phyloP scores from a whole-genome alignment of 2,888 invertebrate species.

The Ashinkailepas kermadecensis region DNA sequence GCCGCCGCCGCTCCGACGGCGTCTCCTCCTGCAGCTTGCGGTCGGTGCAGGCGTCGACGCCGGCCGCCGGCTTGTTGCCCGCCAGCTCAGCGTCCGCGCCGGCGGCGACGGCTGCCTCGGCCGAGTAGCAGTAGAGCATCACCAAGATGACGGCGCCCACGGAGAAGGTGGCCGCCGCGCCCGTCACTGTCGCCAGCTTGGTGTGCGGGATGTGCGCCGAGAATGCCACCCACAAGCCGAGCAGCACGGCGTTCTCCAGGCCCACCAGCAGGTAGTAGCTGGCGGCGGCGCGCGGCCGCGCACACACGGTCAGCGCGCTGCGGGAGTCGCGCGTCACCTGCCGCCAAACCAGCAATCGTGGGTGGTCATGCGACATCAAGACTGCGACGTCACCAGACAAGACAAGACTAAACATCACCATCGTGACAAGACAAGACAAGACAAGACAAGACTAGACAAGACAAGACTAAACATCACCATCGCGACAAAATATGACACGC shows the following conservation, averaged over 20 bases:
- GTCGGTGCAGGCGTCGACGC: constrained; percentile 6
- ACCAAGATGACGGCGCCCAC: constrained; percentile 18
- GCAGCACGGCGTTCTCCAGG: constrained; percentile 28
- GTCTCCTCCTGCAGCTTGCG: constrained; percentile 10
- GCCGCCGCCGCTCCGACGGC: constrained; percentile 25
- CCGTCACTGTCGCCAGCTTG: constrained; percentile 17
- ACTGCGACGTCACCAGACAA: no score
- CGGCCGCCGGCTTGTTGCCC: constrained; percentile 18
- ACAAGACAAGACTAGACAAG: no score
- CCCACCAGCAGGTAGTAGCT: constrained; percentile 30
- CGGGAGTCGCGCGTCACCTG: constrained; percentile 29
- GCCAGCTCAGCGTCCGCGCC: no score
- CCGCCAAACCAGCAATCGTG: not conserved
- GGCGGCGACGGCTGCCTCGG: not conserved
- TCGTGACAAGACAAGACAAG: no score
- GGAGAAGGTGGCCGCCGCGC: constrained; percentile 3
- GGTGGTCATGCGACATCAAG: no score
- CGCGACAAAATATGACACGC: no score
- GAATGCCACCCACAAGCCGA: constrained; percentile 9
- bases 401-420: no score
- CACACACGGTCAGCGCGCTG: constrained; percentile 30
- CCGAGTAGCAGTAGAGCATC: constrained; percentile 17
- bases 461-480: no score
- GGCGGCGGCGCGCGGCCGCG: constrained; percentile 28
- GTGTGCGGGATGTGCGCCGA: constrained; percentile 2